Evolutionary conservation across 2,797 vertebrate genomes (phyloP).

Genomic region (Alauda arvensis): DNA sequence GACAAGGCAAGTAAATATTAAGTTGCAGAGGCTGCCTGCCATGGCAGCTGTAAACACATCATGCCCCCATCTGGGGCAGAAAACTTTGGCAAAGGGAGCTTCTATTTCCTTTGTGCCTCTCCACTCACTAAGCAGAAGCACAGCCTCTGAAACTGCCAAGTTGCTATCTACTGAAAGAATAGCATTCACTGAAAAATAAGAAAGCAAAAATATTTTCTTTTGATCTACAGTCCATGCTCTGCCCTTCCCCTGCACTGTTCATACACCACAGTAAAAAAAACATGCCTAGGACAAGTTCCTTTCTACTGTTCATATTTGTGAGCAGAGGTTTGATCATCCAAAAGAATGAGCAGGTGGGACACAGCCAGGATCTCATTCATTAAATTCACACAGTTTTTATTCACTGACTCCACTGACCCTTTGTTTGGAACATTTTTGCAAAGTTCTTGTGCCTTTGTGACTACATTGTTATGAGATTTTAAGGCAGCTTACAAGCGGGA

Average conservation of each 20-base stretch:
- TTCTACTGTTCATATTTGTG: not conserved
- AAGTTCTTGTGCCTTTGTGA: not conserved
- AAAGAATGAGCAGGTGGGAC: not conserved
- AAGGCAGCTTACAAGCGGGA: not conserved
- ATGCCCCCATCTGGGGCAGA: not conserved
- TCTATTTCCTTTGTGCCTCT: not conserved
- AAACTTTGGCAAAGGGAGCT: not conserved
- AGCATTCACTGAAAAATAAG: not conserved
- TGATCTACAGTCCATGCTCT: conserved; percentile 1
- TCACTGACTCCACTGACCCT: not conserved
- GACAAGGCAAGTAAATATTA: not conserved
- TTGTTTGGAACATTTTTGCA: not conserved
- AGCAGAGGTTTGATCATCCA: not conserved
- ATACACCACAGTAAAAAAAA: not conserved
- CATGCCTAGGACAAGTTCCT: not conserved
- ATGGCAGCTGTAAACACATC: not conserved
- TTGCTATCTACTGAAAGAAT: not conserved
- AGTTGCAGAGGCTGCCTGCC: not conserved
- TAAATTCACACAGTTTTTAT: not conserved
- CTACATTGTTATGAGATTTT: not conserved
- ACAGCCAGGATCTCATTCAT: not conserved
- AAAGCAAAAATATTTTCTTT: not conserved
- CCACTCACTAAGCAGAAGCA: not conserved
- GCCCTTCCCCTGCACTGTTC: not conserved
- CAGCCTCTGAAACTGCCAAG: not conserved